Percentiles rank a stretch among this genome's conserved stretches.
phyloP scores from a whole-genome alignment of 2,113 vertebrate species.

The Setophaga coronata region DNA sequence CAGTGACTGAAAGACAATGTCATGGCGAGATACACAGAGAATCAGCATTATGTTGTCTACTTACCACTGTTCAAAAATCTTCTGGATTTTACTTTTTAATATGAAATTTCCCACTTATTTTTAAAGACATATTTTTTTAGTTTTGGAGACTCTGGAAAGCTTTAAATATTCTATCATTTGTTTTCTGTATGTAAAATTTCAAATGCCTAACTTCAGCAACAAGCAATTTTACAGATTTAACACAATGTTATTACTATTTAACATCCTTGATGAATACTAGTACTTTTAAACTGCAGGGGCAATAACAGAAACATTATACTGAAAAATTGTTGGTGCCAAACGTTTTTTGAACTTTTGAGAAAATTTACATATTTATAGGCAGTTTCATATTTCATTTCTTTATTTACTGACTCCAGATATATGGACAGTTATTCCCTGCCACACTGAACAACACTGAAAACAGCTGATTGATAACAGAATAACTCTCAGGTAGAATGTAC shows the following conservation, averaged over 20 bases:
- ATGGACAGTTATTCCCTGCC: neutral
- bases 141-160: neutral
- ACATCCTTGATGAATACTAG: neutral
- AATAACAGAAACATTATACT: neutral
- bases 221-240: neutral
- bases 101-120: neutral
- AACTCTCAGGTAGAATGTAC: neutral
- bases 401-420: neutral
- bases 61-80: neutral
- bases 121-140: neutral
- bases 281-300: neutral
- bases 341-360: neutral
- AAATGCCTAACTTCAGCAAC: neutral
- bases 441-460: neutral
- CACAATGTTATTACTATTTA: neutral
- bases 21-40: neutral
- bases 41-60: neutral
- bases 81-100: neutral
- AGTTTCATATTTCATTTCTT: neutral
- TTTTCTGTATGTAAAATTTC: neutral
- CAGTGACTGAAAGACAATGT: neutral
- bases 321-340: neutral
- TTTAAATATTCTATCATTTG: neutral
- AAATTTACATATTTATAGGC: neutral
- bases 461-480: slow-evolving; percentile 13